Evolutionary conservation across 2,888 invertebrate species (phyloP), one percentile per base, ranked within the genome.

Genomic region (Pollenia amentaria): DNA sequence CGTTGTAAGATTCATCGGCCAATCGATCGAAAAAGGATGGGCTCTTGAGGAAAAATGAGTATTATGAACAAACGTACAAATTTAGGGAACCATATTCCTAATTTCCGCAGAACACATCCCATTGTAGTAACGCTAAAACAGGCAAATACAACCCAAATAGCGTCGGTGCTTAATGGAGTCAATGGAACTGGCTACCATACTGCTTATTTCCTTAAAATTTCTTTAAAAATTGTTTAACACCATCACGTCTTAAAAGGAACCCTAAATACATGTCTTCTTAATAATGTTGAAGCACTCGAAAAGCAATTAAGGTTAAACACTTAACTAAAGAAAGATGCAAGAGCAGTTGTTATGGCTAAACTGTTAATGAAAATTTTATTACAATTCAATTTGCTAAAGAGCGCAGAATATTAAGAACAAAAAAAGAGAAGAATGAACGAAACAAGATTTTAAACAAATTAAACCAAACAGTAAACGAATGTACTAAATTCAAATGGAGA

Each of bases 301-400:
- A 76, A 80, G 38, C 64, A 80, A 75, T 85, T 80, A 76, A 76
- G 48, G 40, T 76, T 57, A 84, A 75, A 70, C 11, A 55, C 21
- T 51, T n/a, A 46, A 48, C 21, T 3, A 60, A 18, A 42, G 12
- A 53, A 76, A 42, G 16, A 11, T 18, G 12, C 6, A 21, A 16
- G 21, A 44, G 69, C 12, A 2, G n/a, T 38, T 51, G 8, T 12
- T 55, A 46, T 70, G 62, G 64, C 18, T 62, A 79, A 65, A 79
- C 6, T 60, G 70, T 65, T 75, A 79, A 79, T 83, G 70, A 70
- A 86, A 75, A 21, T 83, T 83, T 75, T 79, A 79, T 79, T 83
- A 76, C 79, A 86, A 65, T 79, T 83, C 76, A 79, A 83, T 86
- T 86, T 83, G 65, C 64, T 75, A 83, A 83, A 83, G 44, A 83